Evolutionary conservation across 2,797 vertebrate species (phyloP).

Genomic region (Salmo trutta): DNA sequence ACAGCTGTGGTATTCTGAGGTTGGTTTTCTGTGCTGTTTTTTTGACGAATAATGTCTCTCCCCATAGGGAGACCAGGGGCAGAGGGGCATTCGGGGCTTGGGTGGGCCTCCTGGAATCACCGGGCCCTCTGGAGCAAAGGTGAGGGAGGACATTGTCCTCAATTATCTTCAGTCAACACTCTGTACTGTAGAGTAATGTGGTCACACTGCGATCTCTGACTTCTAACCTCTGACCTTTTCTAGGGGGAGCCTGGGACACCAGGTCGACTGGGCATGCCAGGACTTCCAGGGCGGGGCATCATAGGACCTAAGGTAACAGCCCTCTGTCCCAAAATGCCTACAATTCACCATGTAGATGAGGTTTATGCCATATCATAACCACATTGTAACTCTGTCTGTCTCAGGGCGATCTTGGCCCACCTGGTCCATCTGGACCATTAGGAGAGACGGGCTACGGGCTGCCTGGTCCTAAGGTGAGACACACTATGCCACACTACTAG

Average conservation of each 20-base stretch:
- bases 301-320: conserved; percentile 82
- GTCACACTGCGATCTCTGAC: background rate
- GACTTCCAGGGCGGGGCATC: conserved; percentile 81
- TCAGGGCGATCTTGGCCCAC: conserved; percentile 85
- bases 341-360: background rate
- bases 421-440: conserved; percentile 80
- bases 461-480: conserved; percentile 86
- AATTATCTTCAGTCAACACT: background rate
- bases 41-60: background rate
- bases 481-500: background rate
- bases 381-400: conserved; percentile 21
- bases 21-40: background rate
- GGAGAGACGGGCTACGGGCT: conserved; percentile 89
- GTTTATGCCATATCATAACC: background rate
- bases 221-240: conserved; percentile 7
- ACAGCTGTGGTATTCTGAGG: background rate
- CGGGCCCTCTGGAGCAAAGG: conserved; percentile 86
- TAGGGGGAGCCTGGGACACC: conserved; percentile 86
- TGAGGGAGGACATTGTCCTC: conserved; percentile 40
- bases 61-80: conserved; percentile 85
- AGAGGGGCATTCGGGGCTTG: conserved; percentile 85
- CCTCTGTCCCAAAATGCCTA: background rate
- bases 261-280: conserved; percentile 82
- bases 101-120: conserved; percentile 79
- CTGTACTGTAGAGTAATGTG: background rate